phyloP scores from a whole-genome alignment of 2,888 invertebrate genomes.

The Yponomeuta sedellus region DNA sequence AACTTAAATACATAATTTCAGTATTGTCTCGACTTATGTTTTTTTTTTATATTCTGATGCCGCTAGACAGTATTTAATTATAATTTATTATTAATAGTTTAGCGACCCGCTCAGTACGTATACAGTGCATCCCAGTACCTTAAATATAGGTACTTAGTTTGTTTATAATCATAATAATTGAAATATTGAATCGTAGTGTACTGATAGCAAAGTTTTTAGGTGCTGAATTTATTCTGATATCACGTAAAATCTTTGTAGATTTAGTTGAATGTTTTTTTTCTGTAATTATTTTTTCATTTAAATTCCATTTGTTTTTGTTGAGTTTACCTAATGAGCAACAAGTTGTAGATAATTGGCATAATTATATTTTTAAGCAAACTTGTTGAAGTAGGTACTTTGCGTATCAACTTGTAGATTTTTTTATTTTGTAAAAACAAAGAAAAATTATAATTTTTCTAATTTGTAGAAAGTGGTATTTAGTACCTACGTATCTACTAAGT shows the following conservation, averaged over 20 bases:
- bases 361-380: not conserved
- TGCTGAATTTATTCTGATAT: constrained; percentile 2
- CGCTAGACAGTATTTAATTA: constrained; percentile 36
- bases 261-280: constrained; percentile 9
- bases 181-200: not conserved
- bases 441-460: too few species aligned
- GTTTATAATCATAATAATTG: too few species aligned
- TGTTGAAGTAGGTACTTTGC: not conserved
- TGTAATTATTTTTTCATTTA: not conserved
- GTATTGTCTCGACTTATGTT: constrained; percentile 40
- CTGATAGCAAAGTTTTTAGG: constrained; percentile 4
- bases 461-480: not conserved
- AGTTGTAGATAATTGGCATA: not conserved
- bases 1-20: constrained; percentile 28
- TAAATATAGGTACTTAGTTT: not conserved
- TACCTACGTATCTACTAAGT: not conserved
- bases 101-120: constrained; percentile 40
- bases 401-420: not conserved
- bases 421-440: too few species aligned
- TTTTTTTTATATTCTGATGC: constrained; percentile 36
- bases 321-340: not conserved
- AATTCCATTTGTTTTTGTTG: not conserved
- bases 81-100: constrained; percentile 32
- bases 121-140: constrained; percentile 68
- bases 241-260: constrained; percentile 6